These are phyloP conservation scores for Oryzias woworae DNA, from an alignment of 2,113 vertebrate genomes.

Conservation along the genomic window DNA sequence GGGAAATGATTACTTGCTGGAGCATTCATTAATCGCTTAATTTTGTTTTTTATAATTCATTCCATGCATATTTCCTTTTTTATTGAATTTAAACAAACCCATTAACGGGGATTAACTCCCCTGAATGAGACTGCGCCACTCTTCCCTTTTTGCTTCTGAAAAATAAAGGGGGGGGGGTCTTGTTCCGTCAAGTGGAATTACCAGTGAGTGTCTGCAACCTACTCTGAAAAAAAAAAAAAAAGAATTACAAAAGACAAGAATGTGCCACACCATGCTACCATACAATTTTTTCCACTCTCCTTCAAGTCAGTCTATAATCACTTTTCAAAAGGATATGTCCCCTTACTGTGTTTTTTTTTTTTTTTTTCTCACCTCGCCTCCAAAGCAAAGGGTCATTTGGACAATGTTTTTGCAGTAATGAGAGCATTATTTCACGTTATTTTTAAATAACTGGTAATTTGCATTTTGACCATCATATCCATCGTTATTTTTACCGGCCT, in stretches of 20 bases:
- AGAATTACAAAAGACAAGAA: slow-evolving; percentile 68
- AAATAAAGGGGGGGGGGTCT: slow-evolving; percentile 44
- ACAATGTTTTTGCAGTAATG: slow-evolving; percentile 34
- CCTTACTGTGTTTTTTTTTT: slow-evolving; percentile 31
- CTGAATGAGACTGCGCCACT: slow-evolving; percentile 75
- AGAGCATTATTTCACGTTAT: slow-evolving; percentile 49
- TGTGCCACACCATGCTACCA: slow-evolving; percentile 48
- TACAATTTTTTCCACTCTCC: slow-evolving; percentile 42
- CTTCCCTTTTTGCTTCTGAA: slow-evolving; percentile 63
- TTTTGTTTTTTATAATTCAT: slow-evolving; percentile 65
- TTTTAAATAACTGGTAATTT: slow-evolving; percentile 62
- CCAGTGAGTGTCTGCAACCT: slow-evolving; percentile 63
- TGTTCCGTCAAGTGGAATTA: slow-evolving; percentile 73
- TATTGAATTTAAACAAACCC: slow-evolving; percentile 79
- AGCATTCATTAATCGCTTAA: slow-evolving; percentile 71
- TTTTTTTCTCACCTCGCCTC: neutral
- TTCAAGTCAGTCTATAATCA: slow-evolving; percentile 64
- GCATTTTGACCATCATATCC: slow-evolving; percentile 52
- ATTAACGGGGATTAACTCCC: slow-evolving; percentile 78
- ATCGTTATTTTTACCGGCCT: slow-evolving; percentile 61
- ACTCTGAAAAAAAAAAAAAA: slow-evolving; percentile 43
- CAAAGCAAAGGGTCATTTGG: slow-evolving; percentile 1
- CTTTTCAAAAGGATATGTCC: slow-evolving; percentile 56
- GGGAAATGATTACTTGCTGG: slow-evolving; percentile 70
- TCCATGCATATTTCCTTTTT: slow-evolving; percentile 67